Percentiles rank a stretch among this genome's conserved stretches.
Evolutionary conservation across 2,113 vertebrate genomes (phyloP).

Genomic region (Talpa occidentalis): DNA sequence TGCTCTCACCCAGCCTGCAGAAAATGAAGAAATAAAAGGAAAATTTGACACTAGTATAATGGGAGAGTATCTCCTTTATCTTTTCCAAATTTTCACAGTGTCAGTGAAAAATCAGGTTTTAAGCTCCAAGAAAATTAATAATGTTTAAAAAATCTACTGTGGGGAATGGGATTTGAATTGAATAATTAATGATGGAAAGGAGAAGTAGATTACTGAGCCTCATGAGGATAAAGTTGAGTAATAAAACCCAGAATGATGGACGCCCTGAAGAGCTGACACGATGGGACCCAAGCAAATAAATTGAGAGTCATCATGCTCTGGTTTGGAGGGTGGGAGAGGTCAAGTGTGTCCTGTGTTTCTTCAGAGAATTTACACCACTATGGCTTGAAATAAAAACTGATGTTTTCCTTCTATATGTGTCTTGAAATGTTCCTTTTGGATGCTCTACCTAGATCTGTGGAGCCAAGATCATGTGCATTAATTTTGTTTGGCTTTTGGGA

Average conservation of each 20-base stretch:
- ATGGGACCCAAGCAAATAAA: background rate
- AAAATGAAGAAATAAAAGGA: conserved; percentile 16
- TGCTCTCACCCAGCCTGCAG: background rate
- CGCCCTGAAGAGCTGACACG: background rate
- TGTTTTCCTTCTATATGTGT: background rate
- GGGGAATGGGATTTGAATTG: background rate
- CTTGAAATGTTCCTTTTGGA: background rate
- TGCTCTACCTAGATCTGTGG: background rate
- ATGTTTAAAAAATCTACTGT: background rate
- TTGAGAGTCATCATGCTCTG: background rate
- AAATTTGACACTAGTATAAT: background rate
- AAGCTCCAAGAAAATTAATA: background rate
- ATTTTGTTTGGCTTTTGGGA: conserved; percentile 7
- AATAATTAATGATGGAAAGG: background rate
- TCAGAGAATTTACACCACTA: background rate
- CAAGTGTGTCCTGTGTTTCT: background rate
- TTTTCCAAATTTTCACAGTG: background rate
- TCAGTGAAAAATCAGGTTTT: background rate
- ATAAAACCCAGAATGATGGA: background rate
- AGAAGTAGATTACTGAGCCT: background rate
- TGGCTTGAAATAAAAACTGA: background rate
- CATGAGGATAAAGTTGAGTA: background rate
- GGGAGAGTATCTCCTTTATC: background rate
- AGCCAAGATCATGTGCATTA: accelerated
- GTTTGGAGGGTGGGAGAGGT: background rate